Evolutionary conservation across 2,113 vertebrate species (phyloP).

Genomic region (Scortum barcoo): DNA sequence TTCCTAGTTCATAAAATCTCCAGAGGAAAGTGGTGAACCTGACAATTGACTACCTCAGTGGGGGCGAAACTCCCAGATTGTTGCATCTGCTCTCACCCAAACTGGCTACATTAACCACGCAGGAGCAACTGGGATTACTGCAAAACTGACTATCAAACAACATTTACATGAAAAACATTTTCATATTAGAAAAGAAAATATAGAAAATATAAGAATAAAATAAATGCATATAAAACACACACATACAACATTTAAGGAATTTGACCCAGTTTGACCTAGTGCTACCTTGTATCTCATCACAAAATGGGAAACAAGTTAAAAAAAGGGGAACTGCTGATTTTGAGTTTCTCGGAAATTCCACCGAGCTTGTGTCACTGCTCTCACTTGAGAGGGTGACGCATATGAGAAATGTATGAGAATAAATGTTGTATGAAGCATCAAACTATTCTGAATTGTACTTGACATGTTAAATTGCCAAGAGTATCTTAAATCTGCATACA

Average conservation of each 20-base stretch:
- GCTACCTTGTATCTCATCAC: no score
- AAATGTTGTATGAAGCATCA: conserved; percentile 8
- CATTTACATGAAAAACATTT: background rate
- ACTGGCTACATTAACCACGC: background rate
- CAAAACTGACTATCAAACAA: background rate
- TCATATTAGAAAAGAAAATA: background rate
- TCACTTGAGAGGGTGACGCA: background rate
- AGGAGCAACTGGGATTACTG: background rate
- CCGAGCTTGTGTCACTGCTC: background rate
- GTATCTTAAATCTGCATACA: background rate
- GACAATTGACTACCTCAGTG: background rate
- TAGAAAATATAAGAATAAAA: no score
- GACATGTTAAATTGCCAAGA: background rate
- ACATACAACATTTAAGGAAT: no score
- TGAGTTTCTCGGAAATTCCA: background rate
- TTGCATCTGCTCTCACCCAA: background rate
- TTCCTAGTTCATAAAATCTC: background rate
- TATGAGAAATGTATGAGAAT: conserved; percentile 14
- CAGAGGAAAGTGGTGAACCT: background rate
- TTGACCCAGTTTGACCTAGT: no score
- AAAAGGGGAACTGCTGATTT: background rate
- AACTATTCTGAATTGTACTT: conserved; percentile 5
- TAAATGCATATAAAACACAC: no score
- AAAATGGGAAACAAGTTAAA: no score
- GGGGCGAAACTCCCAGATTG: background rate